phyloP scores from a whole-genome alignment of 2,888 invertebrate species.

The Harmothoe impar region DNA sequence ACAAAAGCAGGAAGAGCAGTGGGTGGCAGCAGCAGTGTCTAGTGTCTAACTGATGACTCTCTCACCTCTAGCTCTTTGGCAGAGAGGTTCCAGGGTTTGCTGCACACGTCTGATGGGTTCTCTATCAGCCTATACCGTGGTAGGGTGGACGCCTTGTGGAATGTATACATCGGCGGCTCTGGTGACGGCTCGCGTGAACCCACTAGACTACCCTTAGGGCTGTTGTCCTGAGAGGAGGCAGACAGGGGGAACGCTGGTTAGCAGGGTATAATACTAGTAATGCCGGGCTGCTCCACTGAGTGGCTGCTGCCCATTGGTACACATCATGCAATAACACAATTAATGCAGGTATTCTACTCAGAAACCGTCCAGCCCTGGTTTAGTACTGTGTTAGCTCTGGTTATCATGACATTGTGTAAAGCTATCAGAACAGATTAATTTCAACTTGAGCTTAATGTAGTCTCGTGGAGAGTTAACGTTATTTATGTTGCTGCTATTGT shows the following conservation, averaged over 20 bases:
- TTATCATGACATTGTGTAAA: too few species aligned
- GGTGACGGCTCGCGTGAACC: constrained; percentile 55
- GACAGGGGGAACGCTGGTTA: constrained; percentile 15
- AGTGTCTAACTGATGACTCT: not conserved
- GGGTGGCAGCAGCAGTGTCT: too few species aligned
- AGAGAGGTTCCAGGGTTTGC: constrained; percentile 57
- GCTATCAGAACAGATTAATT: too few species aligned
- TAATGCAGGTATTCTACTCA: constrained; percentile 12
- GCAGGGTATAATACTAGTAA: not conserved
- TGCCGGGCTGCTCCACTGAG: not conserved
- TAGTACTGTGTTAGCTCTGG: not conserved
- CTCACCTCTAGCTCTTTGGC: constrained; percentile 62
- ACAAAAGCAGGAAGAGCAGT: too few species aligned
- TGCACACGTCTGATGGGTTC: constrained; percentile 47
- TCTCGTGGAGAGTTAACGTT: too few species aligned
- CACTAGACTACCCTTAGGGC: constrained; percentile 57
- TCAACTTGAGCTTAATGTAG: too few species aligned
- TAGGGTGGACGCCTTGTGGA: constrained; percentile 53
- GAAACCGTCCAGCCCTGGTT: not conserved
- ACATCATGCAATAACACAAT: constrained; percentile 8
- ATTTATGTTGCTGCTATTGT: too few species aligned
- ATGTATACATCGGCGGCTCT: constrained; percentile 52
- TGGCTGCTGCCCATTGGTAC: not conserved
- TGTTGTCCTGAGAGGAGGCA: constrained; percentile 2
- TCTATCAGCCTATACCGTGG: constrained; percentile 54